Evolutionary conservation across 2,888 invertebrate species (phyloP).

Genomic region (Graphium colonna): DNA sequence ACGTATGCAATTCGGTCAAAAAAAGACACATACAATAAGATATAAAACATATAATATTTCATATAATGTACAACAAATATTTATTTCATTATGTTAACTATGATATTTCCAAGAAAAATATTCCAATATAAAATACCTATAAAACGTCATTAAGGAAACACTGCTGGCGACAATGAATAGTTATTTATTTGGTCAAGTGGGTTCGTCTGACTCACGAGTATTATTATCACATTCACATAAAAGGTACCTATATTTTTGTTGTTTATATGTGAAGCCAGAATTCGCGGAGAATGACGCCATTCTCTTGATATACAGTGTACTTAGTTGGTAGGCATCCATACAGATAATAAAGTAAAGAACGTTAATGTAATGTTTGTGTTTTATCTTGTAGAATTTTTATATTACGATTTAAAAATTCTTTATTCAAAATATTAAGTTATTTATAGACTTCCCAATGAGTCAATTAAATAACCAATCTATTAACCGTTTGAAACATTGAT

Average conservation of each 20-base stretch:
- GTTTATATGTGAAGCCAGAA: conserved; percentile 61
- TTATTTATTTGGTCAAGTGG: conserved; percentile 75
- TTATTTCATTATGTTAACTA: background rate
- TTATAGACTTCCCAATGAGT: too few species aligned
- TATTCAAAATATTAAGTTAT: too few species aligned
- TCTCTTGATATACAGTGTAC: conserved; percentile 50
- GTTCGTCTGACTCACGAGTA: conserved; percentile 66
- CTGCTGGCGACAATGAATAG: conserved; percentile 54
- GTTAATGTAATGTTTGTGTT: conserved; percentile 24
- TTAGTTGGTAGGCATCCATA: conserved; percentile 5
- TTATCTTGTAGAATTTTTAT: too few species aligned
- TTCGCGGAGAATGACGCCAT: conserved; percentile 69
- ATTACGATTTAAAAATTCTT: too few species aligned
- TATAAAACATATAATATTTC: background rate
- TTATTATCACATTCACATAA: conserved; percentile 70
- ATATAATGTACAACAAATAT: background rate
- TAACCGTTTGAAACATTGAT: too few species aligned
- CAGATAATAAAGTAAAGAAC: background rate
- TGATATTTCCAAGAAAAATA: background rate
- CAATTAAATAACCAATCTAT: too few species aligned
- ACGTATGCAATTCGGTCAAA: conserved; percentile 27
- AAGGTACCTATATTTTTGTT: conserved; percentile 55
- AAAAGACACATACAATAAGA: background rate
- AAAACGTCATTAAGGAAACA: conserved; percentile 54
- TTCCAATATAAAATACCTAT: conserved; percentile 33